Evolutionary conservation across 2,888 invertebrate genomes (phyloP).

Genomic region (Glyphotaelius pellucidus): DNA sequence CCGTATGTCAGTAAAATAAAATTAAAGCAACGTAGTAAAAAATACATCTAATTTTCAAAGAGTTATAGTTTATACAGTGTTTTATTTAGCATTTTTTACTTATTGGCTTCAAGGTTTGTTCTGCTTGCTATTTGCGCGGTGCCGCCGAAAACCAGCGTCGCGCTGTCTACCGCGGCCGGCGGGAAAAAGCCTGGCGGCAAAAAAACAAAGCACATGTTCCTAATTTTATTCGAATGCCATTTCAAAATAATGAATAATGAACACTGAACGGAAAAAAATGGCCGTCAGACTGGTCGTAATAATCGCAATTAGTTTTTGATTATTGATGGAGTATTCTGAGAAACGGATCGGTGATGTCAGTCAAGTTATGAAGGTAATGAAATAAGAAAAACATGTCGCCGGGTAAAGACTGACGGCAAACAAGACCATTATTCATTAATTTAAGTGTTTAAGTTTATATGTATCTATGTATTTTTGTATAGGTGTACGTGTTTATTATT

Average conservation of each 20-base stretch:
- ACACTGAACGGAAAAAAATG: not conserved
- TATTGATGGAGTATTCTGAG: not conserved
- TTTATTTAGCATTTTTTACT: not conserved
- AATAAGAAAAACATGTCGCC: not conserved
- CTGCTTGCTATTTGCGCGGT: not conserved
- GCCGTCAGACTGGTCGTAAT: not conserved
- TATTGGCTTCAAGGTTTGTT: not conserved
- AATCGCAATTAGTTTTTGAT: not conserved
- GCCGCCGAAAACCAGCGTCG: conserved; percentile 8
- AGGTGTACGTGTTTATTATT: not conserved
- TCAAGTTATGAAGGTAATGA: not conserved
- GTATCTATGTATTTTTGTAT: not conserved
- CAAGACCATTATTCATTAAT: not conserved
- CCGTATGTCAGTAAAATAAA: not conserved
- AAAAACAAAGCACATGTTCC: conserved; percentile 16
- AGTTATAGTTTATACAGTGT: not conserved
- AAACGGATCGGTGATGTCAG: not conserved
- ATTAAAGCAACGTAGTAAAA: not conserved
- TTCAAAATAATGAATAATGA: not conserved
- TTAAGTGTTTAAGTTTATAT: not conserved
- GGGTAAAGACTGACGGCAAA: not conserved
- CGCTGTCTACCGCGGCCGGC: conserved; percentile 19
- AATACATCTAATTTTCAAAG: not conserved
- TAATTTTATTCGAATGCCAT: conserved; percentile 5
- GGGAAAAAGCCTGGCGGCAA: conserved; percentile 13